Percentiles rank a stretch among this genome's conserved stretches.
Evolutionary conservation across 2,113 vertebrate genomes (phyloP).

Genomic region (Addax nasomaculatus): DNA sequence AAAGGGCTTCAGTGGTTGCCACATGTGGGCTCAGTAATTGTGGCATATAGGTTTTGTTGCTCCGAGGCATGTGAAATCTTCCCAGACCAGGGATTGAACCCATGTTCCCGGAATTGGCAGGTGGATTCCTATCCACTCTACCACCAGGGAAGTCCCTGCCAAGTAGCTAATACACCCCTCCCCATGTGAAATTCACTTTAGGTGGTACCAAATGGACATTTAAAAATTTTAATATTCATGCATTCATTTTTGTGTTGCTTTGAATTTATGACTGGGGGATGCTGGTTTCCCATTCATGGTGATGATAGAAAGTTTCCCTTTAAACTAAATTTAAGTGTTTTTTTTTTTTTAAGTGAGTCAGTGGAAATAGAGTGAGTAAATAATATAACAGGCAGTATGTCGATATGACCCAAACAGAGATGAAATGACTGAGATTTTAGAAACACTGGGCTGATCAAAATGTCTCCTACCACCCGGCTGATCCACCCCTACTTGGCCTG

Average conservation of each 20-base stretch:
- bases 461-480: rapidly evolving
- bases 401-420: not conserved
- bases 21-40: not conserved
- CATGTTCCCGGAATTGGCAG: rapidly evolving
- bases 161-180: rapidly evolving
- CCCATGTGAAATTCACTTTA: not conserved
- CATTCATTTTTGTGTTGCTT: constrained; percentile 40
- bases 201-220: not conserved
- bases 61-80: not conserved
- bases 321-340: constrained; percentile 49
- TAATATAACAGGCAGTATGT: not conserved
- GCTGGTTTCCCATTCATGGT: not conserved
- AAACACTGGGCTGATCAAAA: rapidly evolving
- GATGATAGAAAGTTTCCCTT: constrained; percentile 38
- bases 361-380: constrained; percentile 37
- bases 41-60: not conserved
- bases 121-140: not conserved
- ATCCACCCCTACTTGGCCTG: not conserved
- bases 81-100: not conserved
- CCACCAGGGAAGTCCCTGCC: not conserved
- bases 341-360: not conserved
- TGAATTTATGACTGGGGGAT: constrained; percentile 22
- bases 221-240: constrained; percentile 15
- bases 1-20: not conserved
- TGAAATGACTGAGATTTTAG: not conserved